Evolutionary conservation across 2,113 vertebrate genomes (phyloP).

Genomic region (Pantherophis guttatus): DNA sequence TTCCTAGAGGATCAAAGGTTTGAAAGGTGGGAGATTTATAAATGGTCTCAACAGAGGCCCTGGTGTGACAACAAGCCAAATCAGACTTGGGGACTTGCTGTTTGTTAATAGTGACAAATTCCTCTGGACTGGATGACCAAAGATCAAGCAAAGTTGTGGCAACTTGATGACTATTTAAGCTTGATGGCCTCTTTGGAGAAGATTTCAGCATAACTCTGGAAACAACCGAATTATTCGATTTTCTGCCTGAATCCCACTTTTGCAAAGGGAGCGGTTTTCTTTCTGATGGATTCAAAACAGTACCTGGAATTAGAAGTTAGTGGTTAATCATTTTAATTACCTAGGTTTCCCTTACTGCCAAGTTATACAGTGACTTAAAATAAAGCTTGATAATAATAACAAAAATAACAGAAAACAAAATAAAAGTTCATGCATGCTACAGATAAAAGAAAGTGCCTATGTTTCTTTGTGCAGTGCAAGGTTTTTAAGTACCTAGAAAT

Average conservation of each 20-base stretch:
- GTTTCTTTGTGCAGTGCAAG: not conserved
- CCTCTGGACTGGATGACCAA: conserved; percentile 29
- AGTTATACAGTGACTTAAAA: not conserved
- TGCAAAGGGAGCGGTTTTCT: conserved; percentile 38
- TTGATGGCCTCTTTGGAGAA: conserved; percentile 28
- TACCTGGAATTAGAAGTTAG: conserved; percentile 52
- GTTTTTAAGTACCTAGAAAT: not conserved
- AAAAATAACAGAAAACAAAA: not conserved
- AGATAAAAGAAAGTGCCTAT: not conserved
- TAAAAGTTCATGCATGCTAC: not conserved
- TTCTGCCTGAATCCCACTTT: conserved; percentile 46
- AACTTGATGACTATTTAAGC: conserved; percentile 13
- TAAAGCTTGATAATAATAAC: not conserved
- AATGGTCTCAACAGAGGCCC: conserved; percentile 39
- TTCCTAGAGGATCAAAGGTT: conserved; percentile 18
- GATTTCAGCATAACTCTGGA: conserved; percentile 31
- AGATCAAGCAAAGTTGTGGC: not conserved
- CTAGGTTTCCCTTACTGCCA: not conserved
- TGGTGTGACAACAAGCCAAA: not conserved
- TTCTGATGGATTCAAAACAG: conserved; percentile 46
- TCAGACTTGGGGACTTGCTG: conserved; percentile 28
- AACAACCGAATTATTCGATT: conserved; percentile 32
- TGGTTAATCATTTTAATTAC: not conserved
- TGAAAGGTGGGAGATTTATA: conserved; percentile 38
- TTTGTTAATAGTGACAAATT: not conserved